Evolutionary conservation across 1,140 invertebrate genomes (phyloP).

Genomic region (Drosophila ambigua): DNA sequence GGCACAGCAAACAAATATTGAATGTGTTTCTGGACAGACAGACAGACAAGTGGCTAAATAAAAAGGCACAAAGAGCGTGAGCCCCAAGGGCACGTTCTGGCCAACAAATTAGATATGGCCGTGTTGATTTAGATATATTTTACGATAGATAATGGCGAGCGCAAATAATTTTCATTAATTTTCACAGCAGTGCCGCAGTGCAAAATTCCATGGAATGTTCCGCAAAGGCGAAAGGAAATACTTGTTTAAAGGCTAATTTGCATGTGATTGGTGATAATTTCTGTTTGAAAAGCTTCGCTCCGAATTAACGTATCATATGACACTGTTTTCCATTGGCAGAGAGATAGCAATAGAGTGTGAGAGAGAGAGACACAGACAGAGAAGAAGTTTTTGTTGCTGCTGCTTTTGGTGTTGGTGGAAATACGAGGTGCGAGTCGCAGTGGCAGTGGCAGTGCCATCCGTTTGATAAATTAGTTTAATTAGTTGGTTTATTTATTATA

Average conservation of each 20-base stretch:
- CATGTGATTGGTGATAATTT: slow-evolving; percentile 66
- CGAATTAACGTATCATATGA: slow-evolving; percentile 62
- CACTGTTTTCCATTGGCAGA: slow-evolving; percentile 26
- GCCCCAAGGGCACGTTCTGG: slow-evolving; percentile 60
- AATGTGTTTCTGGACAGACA: slow-evolving; percentile 44
- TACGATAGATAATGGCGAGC: slow-evolving; percentile 37
- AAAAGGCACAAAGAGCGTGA: slow-evolving; percentile 19
- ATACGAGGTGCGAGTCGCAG: too few species aligned
- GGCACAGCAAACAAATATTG: slow-evolving; percentile 54
- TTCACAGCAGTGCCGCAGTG: slow-evolving; percentile 9
- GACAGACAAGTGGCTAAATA: slow-evolving; percentile 42
- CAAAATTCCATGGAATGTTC: slow-evolving; percentile 41
- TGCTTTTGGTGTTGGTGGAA: background rate
- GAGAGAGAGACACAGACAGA: too few species aligned
- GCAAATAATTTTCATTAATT: slow-evolving; percentile 70
- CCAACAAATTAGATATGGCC: slow-evolving; percentile 52
- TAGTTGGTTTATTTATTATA: slow-evolving; percentile 43
- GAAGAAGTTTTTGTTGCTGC: background rate
- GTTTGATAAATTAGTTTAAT: slow-evolving; percentile 39
- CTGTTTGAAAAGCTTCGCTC: slow-evolving; percentile 37
- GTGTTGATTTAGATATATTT: slow-evolving; percentile 57
- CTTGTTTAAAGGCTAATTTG: slow-evolving; percentile 49
- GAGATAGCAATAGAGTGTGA: too few species aligned
- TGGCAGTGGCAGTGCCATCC: background rate
- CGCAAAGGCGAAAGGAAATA: slow-evolving; percentile 45